Evolutionary conservation across 1,140 invertebrate species (phyloP).

Genomic region (Caenorhabditis tropicalis): DNA sequence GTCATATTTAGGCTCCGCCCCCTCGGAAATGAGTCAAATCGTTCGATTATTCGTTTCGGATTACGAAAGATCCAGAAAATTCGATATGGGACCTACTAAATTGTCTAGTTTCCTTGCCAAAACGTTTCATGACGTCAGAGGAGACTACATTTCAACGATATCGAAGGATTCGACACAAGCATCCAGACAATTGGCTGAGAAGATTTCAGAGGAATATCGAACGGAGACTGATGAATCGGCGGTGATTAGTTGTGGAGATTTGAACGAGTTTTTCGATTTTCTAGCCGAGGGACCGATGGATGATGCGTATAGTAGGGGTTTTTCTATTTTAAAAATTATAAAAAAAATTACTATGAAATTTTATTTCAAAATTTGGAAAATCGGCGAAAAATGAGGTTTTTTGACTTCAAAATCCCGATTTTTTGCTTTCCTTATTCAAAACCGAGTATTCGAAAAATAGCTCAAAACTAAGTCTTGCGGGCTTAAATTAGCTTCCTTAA

Average conservation of each 20-base stretch:
- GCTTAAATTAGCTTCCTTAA: no score
- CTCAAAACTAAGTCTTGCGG: no score
- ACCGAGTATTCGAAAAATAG: no score
- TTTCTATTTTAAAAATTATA: not conserved
- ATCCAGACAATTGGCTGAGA: not conserved
- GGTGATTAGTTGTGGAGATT: not conserved
- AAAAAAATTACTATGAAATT: no score
- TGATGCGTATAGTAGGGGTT: not conserved
- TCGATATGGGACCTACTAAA: constrained; percentile 23
- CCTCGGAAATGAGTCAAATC: not conserved
- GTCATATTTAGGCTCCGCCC: not conserved
- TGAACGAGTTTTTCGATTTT: not conserved
- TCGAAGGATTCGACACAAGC: not conserved
- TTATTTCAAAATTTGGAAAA: no score
- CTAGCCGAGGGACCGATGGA: not conserved
- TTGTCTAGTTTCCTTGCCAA: not conserved
- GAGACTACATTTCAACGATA: not conserved
- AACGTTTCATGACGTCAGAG: constrained; percentile 7
- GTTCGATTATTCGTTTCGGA: not conserved
- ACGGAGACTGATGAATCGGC: not conserved
- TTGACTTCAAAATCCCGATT: no score
- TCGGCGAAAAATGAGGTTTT: not conserved
- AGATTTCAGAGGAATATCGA: constrained; percentile 11
- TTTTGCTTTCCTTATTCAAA: no score
- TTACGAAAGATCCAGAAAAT: not conserved